Conservation (phyloP, 2,113 vertebrate species). For the Genyomyrus donnyi region DNA sequence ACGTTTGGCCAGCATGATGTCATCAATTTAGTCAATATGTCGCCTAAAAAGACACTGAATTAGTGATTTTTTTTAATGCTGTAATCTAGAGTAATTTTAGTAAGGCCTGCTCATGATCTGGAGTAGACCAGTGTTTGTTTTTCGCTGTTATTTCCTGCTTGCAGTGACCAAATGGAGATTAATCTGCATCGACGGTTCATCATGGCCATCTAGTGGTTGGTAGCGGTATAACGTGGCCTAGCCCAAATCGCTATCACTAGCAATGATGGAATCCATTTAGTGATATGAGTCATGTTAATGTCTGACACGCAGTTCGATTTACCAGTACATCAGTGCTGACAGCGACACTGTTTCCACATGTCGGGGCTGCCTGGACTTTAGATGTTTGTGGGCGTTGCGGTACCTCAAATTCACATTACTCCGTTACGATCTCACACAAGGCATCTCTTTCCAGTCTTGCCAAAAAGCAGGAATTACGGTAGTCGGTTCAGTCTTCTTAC, state of each 20-base stretch:
- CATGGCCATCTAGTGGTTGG: conserved; percentile 1
- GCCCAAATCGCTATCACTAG: neutral
- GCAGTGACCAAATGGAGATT: neutral
- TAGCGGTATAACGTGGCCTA: neutral
- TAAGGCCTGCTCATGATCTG: neutral
- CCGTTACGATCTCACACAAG: conserved; percentile 32
- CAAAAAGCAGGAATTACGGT: neutral
- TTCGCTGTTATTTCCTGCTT: neutral
- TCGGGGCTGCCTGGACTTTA: conserved; percentile 31
- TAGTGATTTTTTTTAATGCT: neutral
- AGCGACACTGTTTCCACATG: conserved; percentile 35
- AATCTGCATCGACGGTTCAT: neutral
- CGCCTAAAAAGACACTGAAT: neutral
- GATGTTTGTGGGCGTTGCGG: conserved; percentile 30
- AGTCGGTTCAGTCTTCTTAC: conserved; percentile 1
- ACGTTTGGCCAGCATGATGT: neutral
- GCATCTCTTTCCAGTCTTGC: conserved; percentile 11
- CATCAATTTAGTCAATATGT: neutral
- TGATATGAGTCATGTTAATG: conserved; percentile 22
- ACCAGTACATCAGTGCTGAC: conserved; percentile 35
- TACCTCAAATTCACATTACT: conserved; percentile 51
- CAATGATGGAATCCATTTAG: neutral
- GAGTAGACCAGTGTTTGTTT: neutral
- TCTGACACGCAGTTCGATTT: conserved; percentile 36
- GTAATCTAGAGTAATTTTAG: neutral